Conservation (phyloP, 2,888 invertebrate genomes). For the Scaptomyza polygonia region DNA sequence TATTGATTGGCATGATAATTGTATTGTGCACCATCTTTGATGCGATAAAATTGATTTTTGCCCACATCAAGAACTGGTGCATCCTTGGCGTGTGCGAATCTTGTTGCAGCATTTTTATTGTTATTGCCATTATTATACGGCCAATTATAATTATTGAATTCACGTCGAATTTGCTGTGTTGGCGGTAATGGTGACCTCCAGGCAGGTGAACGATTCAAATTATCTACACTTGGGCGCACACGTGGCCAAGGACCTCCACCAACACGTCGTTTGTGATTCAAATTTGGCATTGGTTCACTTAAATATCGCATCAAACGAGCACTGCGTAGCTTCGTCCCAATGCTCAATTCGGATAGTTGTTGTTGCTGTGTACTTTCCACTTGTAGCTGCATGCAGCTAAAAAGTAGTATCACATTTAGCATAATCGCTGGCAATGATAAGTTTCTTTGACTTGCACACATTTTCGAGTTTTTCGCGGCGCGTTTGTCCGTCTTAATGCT, state of each 20-base stretch:
- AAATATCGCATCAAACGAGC: constrained; percentile 70
- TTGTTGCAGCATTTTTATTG: constrained; percentile 47
- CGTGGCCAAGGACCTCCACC: constrained; percentile 50
- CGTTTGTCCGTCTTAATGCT: constrained; percentile 68
- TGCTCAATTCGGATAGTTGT: constrained; percentile 9
- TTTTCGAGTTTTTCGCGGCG: constrained; percentile 38
- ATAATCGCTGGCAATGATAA: constrained; percentile 15
- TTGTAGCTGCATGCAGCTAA: constrained; percentile 21
- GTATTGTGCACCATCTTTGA: constrained; percentile 50
- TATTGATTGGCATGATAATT: constrained; percentile 62
- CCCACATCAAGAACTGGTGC: constrained; percentile 62
- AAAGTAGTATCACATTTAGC: constrained; percentile 26
- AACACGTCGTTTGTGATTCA: constrained; percentile 44
- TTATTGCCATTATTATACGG: constrained; percentile 50
- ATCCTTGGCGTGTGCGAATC: constrained; percentile 70
- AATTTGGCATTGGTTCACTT: constrained; percentile 47
- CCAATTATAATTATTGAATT: constrained; percentile 53
- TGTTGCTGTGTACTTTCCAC: constrained; percentile 38
- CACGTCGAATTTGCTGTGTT: constrained; percentile 67
- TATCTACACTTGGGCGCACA: constrained; percentile 65
- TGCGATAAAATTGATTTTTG: constrained; percentile 62
- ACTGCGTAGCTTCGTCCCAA: constrained; percentile 40
- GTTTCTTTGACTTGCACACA: constrained; percentile 34
- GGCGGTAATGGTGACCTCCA: constrained; percentile 43
- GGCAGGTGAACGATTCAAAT: constrained; percentile 34